Evolutionary conservation across 2,888 invertebrate species (phyloP), one percentile per base, ranked within the genome.

Genomic region (Dryobotodes eremita): DNA sequence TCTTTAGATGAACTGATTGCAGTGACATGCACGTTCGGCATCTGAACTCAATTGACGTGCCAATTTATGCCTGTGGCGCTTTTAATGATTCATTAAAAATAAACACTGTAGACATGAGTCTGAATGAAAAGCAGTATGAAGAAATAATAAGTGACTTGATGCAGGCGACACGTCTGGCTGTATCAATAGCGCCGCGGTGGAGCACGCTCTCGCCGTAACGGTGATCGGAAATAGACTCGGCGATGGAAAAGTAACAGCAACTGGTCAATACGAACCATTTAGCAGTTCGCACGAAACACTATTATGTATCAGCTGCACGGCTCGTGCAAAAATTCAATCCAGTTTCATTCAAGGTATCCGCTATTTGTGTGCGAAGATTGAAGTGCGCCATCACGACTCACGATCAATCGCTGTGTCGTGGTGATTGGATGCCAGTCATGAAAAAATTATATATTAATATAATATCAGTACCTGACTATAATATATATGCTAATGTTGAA

Each of bases 191-290:
- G 10, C 17, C 3, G 26, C 42, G 7, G 36, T n/a, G 73, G 10
- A 23, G 66, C 71, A 66, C 77, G 59, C 57, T 36, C 42, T 46
- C 68, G 62, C 26, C 57, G 68, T 61, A 74, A 74, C 64, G 72
- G 80, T 80, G 73, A 59, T 74, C 68, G 50, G n/a, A 65, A 84
- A 81, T 73, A 81, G 72, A 61, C 65, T 66, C 31, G 55, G 46
- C 36, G n/a, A 55, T 70, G 36, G 72, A 73, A 50, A 71, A 77
- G 65, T 50, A 69, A 68, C 69, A 65, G 36, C 36, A 36, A 72
- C 13, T 13, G 48, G 75, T 75, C 75, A 59, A 71, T 57, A 20
- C 20, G 31, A 74, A 69, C 53, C 57, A 77, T 70, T 70, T 17
- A 77, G 55, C 72, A 76, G 48, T 69, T 74, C 42, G 26, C 69